These are phyloP conservation scores for Pantherophis guttatus DNA, from an alignment of 2,113 vertebrate species.

Conservation along the genomic window DNA sequence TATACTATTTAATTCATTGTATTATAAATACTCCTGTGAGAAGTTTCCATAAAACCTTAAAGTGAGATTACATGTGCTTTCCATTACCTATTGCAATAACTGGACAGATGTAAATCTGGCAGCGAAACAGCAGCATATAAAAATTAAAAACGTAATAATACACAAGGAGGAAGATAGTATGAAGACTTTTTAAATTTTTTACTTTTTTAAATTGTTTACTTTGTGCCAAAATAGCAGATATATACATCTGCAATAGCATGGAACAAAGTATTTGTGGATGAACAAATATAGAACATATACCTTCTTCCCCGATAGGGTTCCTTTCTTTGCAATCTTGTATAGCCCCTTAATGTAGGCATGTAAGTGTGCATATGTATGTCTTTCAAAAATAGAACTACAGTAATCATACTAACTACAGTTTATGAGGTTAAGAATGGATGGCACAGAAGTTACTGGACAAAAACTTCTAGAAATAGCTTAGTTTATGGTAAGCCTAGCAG, in stretches of 20 bases:
- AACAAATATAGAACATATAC: neutral
- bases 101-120: constrained; percentile 32
- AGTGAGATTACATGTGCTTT: constrained; percentile 64
- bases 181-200: neutral
- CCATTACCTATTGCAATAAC: constrained; percentile 54
- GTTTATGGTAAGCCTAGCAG: neutral
- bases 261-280: neutral
- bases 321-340: constrained; percentile 19
- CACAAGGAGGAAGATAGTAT: constrained; percentile 4
- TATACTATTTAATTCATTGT: constrained; percentile 42
- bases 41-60: constrained; percentile 50
- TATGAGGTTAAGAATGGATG: neutral
- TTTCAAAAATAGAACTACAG: constrained; percentile 5
- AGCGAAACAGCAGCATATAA: constrained; percentile 59
- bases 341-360: neutral
- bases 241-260: neutral
- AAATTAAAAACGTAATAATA: constrained; percentile 58
- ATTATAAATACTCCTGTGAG: constrained; percentile 46
- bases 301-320: neutral
- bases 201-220: neutral
- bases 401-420: neutral
- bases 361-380: neutral
- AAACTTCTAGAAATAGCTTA: constrained; percentile 6
- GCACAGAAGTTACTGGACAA: constrained; percentile 10
- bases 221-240: constrained; percentile 3